Evolutionary conservation across 1,140 invertebrate species (phyloP).

Genomic region (Ylistrum balloti): DNA sequence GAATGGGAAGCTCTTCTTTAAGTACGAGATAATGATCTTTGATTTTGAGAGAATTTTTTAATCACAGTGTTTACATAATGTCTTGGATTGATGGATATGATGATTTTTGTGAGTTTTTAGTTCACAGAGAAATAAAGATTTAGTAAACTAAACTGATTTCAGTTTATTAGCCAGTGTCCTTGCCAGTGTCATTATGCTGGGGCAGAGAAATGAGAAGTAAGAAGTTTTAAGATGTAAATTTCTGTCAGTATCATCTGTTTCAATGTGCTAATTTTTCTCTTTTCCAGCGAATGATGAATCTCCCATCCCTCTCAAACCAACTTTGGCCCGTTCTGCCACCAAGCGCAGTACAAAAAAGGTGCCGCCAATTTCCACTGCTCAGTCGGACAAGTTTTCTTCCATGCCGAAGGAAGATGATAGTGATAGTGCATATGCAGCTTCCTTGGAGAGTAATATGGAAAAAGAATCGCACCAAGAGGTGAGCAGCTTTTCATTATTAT

Average conservation of each 20-base stretch:
- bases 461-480: constrained; percentile 70
- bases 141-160: too few relatives aligned
- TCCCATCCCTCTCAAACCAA: constrained; percentile 76
- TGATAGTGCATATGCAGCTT: constrained; percentile 77
- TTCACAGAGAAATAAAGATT: too few relatives aligned
- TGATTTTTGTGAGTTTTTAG: too few relatives aligned
- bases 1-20: too few relatives aligned
- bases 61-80: too few relatives aligned
- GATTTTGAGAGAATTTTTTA: too few relatives aligned
- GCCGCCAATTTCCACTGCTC: constrained; percentile 70
- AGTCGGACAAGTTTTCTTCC: constrained; percentile 60
- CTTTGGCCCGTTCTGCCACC: constrained; percentile 76
- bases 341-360: constrained; percentile 68
- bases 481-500: background rate
- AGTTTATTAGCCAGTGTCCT: too few relatives aligned
- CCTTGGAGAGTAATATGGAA: constrained; percentile 69
- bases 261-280: constrained; percentile 14
- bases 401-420: constrained; percentile 70
- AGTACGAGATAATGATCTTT: too few relatives aligned
- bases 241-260: background rate
- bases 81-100: too few relatives aligned
- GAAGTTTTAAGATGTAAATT: background rate
- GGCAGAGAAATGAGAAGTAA: background rate
- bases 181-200: background rate
- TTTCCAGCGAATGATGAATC: constrained; percentile 74